Conservation (phyloP, 2,113 vertebrate species). For the Pan paniscus region DNA sequence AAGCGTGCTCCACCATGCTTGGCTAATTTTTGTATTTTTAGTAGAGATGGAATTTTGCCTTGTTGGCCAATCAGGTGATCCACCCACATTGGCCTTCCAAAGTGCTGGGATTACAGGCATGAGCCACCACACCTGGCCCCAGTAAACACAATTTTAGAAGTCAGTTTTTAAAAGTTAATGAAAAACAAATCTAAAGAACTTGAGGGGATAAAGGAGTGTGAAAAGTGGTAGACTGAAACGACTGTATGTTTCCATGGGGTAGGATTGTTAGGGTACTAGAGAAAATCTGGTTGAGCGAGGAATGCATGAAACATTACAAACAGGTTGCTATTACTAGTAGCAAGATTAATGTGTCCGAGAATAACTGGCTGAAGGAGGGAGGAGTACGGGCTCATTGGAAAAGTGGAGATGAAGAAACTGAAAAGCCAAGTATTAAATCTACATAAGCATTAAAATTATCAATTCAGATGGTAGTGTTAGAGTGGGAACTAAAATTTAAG, state of each 20-base stretch:
- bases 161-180: neutral
- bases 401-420: neutral
- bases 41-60: no score
- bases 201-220: neutral
- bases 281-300: neutral
- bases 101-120: no score
- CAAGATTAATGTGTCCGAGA: neutral
- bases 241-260: neutral
- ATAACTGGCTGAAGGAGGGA: neutral
- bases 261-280: neutral
- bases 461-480: neutral
- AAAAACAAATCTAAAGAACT: neutral
- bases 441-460: neutral
- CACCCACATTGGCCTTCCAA: no score
- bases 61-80: no score
- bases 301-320: neutral
- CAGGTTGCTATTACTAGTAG: neutral
- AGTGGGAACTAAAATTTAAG: neutral
- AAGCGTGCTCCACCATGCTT: rapidly evolving
- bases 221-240: neutral
- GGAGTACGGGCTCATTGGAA: neutral
- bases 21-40: no score
- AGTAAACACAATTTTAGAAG: neutral
- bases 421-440: neutral
- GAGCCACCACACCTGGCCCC: no score